A percentile compares a stretch with the other conserved stretches of the same genome.
phyloP scores from a whole-genome alignment of 2,113 vertebrate species.

The Manacus vitellinus region DNA sequence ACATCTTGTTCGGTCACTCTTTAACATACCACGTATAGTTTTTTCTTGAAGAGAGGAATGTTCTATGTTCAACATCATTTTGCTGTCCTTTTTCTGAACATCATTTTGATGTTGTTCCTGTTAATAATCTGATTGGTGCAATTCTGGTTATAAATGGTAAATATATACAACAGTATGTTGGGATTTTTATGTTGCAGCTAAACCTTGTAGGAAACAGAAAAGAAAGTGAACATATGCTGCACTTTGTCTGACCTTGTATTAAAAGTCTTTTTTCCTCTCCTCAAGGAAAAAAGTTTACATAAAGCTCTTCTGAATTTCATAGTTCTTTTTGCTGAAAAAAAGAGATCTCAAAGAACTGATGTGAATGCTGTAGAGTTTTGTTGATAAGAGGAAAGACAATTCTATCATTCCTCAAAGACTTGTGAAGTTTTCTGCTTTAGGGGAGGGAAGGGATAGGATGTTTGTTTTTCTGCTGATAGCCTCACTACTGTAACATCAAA shows the following conservation, averaged over 20 bases:
- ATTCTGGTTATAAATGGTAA: neutral
- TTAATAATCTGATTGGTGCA: neutral
- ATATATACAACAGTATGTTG: neutral
- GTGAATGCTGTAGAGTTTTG: neutral
- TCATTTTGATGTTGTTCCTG: neutral
- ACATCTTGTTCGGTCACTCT: neutral
- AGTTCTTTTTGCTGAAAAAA: neutral
- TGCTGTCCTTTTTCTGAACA: neutral
- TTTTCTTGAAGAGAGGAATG: neutral
- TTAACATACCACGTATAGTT: neutral
- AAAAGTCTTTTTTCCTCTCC: neutral
- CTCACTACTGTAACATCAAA: neutral
- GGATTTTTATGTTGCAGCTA: neutral
- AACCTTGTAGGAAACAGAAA: neutral
- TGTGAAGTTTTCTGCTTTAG: neutral
- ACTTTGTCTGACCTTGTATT: neutral
- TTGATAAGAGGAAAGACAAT: neutral
- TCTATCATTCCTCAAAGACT: neutral
- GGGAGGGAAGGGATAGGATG: neutral
- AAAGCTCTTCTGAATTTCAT: neutral
- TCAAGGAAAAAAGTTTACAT: neutral
- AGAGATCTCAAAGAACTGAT: neutral
- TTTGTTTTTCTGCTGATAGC: neutral
- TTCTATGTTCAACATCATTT: neutral
- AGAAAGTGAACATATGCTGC: neutral